Evolutionary conservation across 2,888 invertebrate species (phyloP).

Genomic region (Smittia aterrima): DNA sequence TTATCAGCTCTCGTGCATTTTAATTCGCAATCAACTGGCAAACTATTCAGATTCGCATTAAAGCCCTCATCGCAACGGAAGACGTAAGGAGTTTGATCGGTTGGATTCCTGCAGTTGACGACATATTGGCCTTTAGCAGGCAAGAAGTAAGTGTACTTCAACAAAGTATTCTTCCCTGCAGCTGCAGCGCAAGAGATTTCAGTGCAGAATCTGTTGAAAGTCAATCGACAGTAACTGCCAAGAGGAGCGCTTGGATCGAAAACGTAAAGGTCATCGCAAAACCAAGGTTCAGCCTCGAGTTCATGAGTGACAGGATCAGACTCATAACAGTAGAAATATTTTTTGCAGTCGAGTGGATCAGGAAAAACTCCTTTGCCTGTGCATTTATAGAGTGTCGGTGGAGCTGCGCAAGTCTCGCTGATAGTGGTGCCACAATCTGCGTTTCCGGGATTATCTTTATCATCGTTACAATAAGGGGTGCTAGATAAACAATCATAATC

Average conservation of each 20-base stretch:
- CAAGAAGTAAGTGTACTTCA: background rate
- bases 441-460: background rate
- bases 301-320: background rate
- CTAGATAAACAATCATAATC: background rate
- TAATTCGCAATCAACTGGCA: background rate
- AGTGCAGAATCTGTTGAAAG: background rate
- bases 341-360: background rate
- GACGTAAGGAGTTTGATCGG: background rate
- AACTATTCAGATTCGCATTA: background rate
- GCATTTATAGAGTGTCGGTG: background rate
- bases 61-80: background rate
- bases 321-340: background rate
- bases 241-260: background rate
- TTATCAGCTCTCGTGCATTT: background rate
- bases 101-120: background rate
- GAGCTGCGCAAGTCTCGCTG: background rate
- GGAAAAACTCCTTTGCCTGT: background rate
- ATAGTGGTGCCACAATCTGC: background rate
- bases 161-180: background rate
- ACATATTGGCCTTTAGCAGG: background rate
- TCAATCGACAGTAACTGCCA: background rate
- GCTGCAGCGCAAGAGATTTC: background rate
- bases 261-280: background rate
- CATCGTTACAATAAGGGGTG: background rate
- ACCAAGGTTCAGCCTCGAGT: background rate